Evolutionary conservation across 2,888 invertebrate species (phyloP).

Genomic region (Diloba caeruleocephala): DNA sequence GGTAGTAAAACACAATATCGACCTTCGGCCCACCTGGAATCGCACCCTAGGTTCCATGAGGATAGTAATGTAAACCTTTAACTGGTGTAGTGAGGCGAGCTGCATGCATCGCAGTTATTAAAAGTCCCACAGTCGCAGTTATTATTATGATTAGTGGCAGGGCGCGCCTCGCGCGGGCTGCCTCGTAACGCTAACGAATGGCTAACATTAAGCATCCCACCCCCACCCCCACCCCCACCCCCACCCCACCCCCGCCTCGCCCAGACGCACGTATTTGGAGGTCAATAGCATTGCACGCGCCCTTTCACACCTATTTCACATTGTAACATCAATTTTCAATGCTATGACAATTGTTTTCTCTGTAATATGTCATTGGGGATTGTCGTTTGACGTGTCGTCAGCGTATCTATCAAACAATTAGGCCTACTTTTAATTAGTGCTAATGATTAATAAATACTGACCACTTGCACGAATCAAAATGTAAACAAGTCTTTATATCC

Average conservation of each 20-base stretch:
- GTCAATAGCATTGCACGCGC: slow-evolving; percentile 40
- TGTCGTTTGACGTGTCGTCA: neutral
- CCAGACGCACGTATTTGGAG: slow-evolving; percentile 23
- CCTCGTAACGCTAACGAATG: slow-evolving; percentile 49
- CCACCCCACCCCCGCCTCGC: slow-evolving; percentile 4
- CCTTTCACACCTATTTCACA: neutral
- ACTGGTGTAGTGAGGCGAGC: slow-evolving; percentile 5
- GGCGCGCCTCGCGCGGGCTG: slow-evolving; percentile 43
- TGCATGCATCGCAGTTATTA: slow-evolving; percentile 40
- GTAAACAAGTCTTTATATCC: too few relatives aligned
- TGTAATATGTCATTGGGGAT: slow-evolving; percentile 4
- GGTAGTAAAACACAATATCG: too few relatives aligned
- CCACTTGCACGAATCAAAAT: too few relatives aligned
- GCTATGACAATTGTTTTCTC: neutral
- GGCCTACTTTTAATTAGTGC: too few relatives aligned
- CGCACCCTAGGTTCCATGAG: too few relatives aligned
- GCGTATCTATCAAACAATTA: too few relatives aligned
- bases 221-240: too few relatives aligned
- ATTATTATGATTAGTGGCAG: slow-evolving; percentile 55
- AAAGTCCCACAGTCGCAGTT: slow-evolving; percentile 43
- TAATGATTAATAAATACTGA: too few relatives aligned
- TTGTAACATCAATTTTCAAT: slow-evolving; percentile 2
- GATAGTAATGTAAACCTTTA: too few relatives aligned
- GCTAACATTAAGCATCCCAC: slow-evolving; percentile 40
- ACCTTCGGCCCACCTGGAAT: too few relatives aligned